Base-by-base conservation (phyloP, 2,113 vertebrate species). In the Corythoichthys haematopterus region DNA sequence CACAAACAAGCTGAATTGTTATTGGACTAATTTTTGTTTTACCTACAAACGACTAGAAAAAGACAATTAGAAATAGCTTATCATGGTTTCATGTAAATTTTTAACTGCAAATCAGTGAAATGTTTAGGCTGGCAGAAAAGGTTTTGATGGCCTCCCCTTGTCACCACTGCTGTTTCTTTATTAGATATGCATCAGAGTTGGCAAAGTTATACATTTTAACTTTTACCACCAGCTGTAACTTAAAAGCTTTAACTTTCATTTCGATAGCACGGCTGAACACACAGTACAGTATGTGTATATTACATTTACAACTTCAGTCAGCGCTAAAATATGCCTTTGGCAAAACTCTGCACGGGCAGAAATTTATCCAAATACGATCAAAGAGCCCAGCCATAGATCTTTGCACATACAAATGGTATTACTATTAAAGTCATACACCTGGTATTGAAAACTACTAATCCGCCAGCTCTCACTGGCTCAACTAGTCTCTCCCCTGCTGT, bases 401-500 rank as follows among this genome's bases (percentile, higher is more conserved):
- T 28, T 33, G 60, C 7, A 13, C 43, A 46, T 14, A 14, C 1
- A 33, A 61, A 43, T 61, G 59, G 38, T 61, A 45, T 45, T n/a
- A 13, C 9, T 12, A 45, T 45, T 79, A 77, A 59, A 67, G 56
- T 59, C 62, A 75, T 71, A 64, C 71, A 73, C 40, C 64, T 75
- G 73, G 74, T 74, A 69, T 46, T 53, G 37, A 55, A 70, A 58
- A 40, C 62, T 69, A 58, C 52, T 50, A 60, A 72, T 70, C 76
- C 53, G 66, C 45, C 58, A 62, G 66, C 65, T 73, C 76, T 77
- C 63, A 55, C 52, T 59, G 60, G 78, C 37, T 14, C 59, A 71
- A 70, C 66, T 63, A 46, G 72, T 75, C 80, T 85, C 84, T 59
- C 12, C n/a, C 1, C 82, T 77, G 80, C 80, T 69, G 79, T 88